phyloP scores from a whole-genome alignment of 1,140 invertebrate genomes.

The Leptopilina clavipes region DNA sequence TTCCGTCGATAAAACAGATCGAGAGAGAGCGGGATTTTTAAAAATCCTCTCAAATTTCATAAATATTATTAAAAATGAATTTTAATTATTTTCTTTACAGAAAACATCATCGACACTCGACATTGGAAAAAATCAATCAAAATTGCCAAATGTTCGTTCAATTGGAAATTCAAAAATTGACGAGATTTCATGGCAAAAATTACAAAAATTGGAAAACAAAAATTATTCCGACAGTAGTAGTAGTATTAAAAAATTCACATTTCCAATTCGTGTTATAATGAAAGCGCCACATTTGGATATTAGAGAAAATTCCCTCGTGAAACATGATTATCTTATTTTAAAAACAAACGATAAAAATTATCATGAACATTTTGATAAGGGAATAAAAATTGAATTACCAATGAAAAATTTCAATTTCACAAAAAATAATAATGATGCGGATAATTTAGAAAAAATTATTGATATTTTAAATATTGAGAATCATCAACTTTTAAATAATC shows the following conservation, averaged over 20 bases:
- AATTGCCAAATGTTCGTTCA: not conserved
- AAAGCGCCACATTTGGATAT: constrained; percentile 62
- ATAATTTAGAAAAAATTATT: not conserved
- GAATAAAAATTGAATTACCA: constrained; percentile 36
- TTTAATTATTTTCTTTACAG: not conserved
- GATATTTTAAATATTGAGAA: constrained; percentile 27
- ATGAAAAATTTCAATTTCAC: not conserved
- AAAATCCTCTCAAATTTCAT: too few species aligned
- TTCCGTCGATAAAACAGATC: too few species aligned
- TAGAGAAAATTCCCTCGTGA: constrained; percentile 45
- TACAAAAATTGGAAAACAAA: not conserved
- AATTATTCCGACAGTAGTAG: not conserved
- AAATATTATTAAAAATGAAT: too few species aligned
- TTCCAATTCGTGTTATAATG: constrained; percentile 63
- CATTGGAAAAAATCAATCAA: not conserved
- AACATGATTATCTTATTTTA: constrained; percentile 60
- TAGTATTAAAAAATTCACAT: not conserved
- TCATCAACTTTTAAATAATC: not conserved
- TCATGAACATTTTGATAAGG: constrained; percentile 58
- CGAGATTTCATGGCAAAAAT: not conserved
- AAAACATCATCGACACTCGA: not conserved
- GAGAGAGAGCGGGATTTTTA: too few species aligned
- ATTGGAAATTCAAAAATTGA: not conserved
- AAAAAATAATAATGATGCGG: constrained; percentile 4
- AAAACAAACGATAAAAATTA: constrained; percentile 52